Evolutionary conservation across 2,113 vertebrate genomes (phyloP).

Genomic region (Barnardius zonarius): DNA sequence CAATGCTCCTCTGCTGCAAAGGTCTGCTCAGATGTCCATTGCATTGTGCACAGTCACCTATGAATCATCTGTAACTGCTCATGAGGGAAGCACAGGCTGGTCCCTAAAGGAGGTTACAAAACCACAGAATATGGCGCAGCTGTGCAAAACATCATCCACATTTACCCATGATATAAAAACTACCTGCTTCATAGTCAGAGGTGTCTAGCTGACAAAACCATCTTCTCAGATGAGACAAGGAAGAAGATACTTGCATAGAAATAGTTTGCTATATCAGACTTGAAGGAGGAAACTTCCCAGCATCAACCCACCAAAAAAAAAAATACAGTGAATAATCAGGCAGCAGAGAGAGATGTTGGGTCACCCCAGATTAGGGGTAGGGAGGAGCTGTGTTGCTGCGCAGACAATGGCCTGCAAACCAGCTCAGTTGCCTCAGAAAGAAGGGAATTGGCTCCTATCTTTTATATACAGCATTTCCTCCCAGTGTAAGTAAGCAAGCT

Average conservation of each 20-base stretch:
- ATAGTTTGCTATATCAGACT: neutral
- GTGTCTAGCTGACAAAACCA: neutral
- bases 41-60: neutral
- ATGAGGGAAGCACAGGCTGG: neutral
- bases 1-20: neutral
- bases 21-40: neutral
- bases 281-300: neutral
- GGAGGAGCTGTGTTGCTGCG: neutral
- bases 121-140: neutral
- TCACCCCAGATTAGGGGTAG: neutral
- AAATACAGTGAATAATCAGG: neutral
- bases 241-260: neutral
- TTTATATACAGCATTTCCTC: neutral
- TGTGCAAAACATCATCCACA: neutral
- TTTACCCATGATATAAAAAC: neutral
- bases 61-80: neutral
- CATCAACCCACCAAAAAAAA: neutral
- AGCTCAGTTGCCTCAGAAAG: neutral
- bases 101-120: neutral
- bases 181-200: neutral
- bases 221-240: neutral
- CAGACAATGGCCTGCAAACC: neutral
- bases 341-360: neutral
- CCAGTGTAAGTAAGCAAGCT: neutral
- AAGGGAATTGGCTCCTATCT: neutral